These are phyloP conservation scores for Catharus minimus DNA, from an alignment of 2,113 vertebrate species.

Conservation along the genomic window DNA sequence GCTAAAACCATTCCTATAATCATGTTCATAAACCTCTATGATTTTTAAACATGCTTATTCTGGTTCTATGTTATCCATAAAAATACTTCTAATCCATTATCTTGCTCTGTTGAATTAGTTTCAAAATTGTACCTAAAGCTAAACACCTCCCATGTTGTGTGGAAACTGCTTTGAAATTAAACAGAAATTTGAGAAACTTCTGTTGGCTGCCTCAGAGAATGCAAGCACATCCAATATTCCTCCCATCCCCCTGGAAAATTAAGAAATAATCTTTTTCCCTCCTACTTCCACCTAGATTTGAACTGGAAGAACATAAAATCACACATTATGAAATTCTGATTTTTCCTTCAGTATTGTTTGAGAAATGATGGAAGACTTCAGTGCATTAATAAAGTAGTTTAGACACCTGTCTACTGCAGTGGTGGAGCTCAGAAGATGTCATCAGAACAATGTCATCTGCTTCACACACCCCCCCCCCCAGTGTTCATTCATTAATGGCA, in stretches of 20 bases:
- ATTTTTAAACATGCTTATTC: neutral
- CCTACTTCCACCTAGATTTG: neutral
- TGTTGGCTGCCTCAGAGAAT: neutral
- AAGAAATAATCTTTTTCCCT: neutral
- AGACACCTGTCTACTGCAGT: neutral
- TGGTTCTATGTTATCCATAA: neutral
- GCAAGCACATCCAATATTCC: neutral
- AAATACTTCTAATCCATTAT: neutral
- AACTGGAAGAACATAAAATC: neutral
- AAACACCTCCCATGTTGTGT: neutral
- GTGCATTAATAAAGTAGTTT: neutral
- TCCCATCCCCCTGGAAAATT: neutral
- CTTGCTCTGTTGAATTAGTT: neutral
- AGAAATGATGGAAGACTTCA: neutral
- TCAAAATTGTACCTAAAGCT: neutral
- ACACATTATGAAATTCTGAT: neutral
- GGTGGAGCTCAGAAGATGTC: neutral
- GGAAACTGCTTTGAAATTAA: neutral
- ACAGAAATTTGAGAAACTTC: neutral
- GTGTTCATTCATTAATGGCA: neutral
- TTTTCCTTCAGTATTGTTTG: neutral
- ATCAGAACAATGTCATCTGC: constrained; percentile 36
- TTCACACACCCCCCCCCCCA: neutral
- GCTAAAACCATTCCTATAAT: neutral
- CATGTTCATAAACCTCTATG: neutral